Percentiles rank a stretch among this genome's conserved stretches.
Evolutionary conservation across 2,113 vertebrate species (phyloP).

Genomic region (Saguinus midas): DNA sequence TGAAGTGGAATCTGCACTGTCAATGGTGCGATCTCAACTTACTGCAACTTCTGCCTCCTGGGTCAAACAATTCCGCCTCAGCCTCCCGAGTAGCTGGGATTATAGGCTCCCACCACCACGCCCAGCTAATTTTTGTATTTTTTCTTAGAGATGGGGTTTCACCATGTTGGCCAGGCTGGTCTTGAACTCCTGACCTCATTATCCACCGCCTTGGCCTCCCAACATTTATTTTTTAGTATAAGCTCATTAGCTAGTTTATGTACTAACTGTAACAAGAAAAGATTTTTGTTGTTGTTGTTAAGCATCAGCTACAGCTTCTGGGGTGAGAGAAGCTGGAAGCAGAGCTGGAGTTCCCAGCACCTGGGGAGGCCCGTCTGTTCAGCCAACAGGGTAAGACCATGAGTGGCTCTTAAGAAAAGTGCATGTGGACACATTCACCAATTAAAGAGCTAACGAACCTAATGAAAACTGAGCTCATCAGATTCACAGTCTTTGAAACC

Average conservation of each 20-base stretch:
- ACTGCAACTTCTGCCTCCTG: too few relatives aligned
- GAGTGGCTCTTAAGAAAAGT: neutral
- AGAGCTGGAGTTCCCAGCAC: neutral
- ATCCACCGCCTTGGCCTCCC: too few relatives aligned
- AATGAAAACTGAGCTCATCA: neutral
- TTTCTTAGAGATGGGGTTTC: too few relatives aligned
- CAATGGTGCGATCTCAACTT: too few relatives aligned
- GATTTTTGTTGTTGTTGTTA: constrained; percentile 1
- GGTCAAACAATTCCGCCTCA: too few relatives aligned
- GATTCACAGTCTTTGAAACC: neutral
- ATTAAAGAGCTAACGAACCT: neutral
- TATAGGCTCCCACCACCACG: too few relatives aligned
- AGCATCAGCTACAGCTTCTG: neutral
- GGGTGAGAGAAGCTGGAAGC: neutral
- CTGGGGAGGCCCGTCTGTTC: neutral
- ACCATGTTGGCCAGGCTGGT: too few relatives aligned
- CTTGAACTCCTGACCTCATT: too few relatives aligned
- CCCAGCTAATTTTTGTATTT: too few relatives aligned
- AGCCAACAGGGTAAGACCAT: neutral
- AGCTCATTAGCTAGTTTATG: constrained; percentile 8
- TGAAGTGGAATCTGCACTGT: too few relatives aligned
- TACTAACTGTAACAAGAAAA: neutral
- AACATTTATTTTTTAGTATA: constrained; percentile 11
- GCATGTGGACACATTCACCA: neutral
- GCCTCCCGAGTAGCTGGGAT: too few relatives aligned